Evolutionary conservation across 35 echinoderm and acorn worm genomes (phyloP), one percentile per base, ranked within the genome.

Genomic region (Lytechinus pictus): DNA sequence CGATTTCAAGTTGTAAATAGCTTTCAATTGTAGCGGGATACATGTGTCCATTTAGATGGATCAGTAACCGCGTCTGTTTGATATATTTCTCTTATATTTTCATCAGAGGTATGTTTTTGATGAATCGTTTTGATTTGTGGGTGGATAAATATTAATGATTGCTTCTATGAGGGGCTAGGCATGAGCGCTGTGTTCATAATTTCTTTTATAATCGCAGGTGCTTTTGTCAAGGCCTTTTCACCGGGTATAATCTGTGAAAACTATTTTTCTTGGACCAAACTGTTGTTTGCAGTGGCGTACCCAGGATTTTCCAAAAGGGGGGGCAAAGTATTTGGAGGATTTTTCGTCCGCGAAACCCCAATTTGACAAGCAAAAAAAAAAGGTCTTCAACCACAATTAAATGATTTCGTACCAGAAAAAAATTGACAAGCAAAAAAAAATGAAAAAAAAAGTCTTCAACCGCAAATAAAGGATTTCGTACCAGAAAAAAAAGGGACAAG

Each of bases 11-110:
- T 54, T 90, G 88, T 52, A 54, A 44, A 54, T 90, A 90, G 52
- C 88, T 90, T 90, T 90, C 88, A 90, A 90, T 90, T 90, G n/a
- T 90, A 52, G 88, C 88, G 88, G 52, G 29, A 52, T 52, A 54
- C 52, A 54, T 90, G 88, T 54, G 28, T 54, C 29, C 88, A 90
- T 90, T 90, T 90, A 90, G 28, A 90, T 54, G 88, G 88, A 90
- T 52, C 88, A 90, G 52, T 54, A 24, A 8, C 19, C 66, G 66
- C 66, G 66, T 14, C 66, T 79, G 21, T 79, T 24, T 79, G 21
- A 79, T 79, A 5, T 79, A 19, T 79, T 24, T 79, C n/a, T 79
- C 21, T 71, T 79, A 4, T 24, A 19, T 14, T 79, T 79, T 79
- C 66, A 1, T 79, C 66, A 5, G 16, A 24, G 66, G n/a, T 16